These are phyloP conservation scores for Hydra vulgaris DNA, from an alignment of 30 jellyfish, hydroid and myxozoan species.

Conservation along the genomic window DNA sequence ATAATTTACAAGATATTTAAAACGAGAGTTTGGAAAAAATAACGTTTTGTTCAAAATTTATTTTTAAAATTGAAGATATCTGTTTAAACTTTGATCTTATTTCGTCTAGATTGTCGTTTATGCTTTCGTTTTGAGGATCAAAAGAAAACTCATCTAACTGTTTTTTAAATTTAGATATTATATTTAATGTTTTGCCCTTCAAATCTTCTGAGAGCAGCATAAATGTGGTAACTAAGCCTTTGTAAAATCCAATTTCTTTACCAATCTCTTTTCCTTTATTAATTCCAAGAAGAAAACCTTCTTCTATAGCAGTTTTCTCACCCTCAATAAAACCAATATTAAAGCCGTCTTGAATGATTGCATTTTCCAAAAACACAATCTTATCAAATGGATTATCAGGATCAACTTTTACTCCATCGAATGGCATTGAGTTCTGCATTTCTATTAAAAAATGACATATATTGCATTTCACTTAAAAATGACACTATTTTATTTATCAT, in stretches of 20 bases:
- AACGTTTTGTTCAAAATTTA: slow-evolving; percentile 1
- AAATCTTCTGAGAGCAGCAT: not conserved
- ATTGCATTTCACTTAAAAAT: too few relatives aligned
- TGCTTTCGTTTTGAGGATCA: slow-evolving; percentile 21
- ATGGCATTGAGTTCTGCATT: not conserved
- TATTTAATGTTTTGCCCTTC: not conserved
- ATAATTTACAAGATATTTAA: too few relatives aligned
- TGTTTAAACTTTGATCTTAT: slow-evolving; percentile 27
- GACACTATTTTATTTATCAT: too few relatives aligned
- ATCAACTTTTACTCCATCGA: slow-evolving; percentile 15
- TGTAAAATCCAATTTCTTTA: slow-evolving; percentile 35
- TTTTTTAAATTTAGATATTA: not conserved
- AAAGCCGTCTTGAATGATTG: slow-evolving; percentile 22
- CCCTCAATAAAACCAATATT: slow-evolving; percentile 26
- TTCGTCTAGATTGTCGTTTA: slow-evolving; percentile 5
- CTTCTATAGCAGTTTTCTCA: not conserved
- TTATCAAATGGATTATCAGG: slow-evolving; percentile 42
- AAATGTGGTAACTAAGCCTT: slow-evolving; percentile 19
- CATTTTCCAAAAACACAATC: slow-evolving; percentile 23
- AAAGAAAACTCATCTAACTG: slow-evolving; percentile 10
- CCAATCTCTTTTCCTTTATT: slow-evolving; percentile 30
- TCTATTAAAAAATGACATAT: not conserved
- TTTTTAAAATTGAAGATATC: slow-evolving; percentile 16
- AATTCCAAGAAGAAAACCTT: slow-evolving; percentile 16
- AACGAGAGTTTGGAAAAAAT: not conserved